Conservation (phyloP, 37 sponge, comb jelly and placozoan species). For the Bolinopsis microptera region DNA sequence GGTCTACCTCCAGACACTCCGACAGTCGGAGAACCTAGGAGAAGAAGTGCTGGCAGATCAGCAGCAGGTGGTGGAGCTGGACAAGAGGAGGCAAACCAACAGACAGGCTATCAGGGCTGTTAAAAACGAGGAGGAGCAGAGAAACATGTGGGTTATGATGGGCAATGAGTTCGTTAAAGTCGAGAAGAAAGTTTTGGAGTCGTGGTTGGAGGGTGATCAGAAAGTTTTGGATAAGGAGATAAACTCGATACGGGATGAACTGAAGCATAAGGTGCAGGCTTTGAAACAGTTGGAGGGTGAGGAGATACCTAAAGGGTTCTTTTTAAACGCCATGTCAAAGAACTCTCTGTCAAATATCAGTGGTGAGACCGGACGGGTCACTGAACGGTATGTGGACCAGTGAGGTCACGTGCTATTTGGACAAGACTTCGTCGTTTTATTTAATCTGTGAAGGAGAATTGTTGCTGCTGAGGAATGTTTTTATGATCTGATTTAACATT, state of each 20-base stretch:
- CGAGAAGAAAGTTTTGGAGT: constrained; percentile 20
- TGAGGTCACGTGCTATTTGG: too few relatives aligned
- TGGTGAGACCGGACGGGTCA: neutral
- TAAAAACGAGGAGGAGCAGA: neutral
- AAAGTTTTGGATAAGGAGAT: constrained; percentile 54
- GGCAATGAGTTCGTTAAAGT: constrained; percentile 59
- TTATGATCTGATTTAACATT: too few relatives aligned
- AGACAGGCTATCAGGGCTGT: constrained; percentile 47
- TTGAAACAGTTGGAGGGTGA: constrained; percentile 29
- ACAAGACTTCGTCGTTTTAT: too few relatives aligned
- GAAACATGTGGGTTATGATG: constrained; percentile 52
- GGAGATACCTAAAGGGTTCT: neutral
- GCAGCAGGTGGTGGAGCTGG: constrained; percentile 57
- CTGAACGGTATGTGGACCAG: neutral
- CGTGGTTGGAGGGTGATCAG: constrained; percentile 49
- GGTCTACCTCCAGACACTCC: constrained; percentile 13
- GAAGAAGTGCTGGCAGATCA: constrained; percentile 49
- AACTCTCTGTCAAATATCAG: neutral
- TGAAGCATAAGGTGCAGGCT: constrained; percentile 41
- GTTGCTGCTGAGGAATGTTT: too few relatives aligned
- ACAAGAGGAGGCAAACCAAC: neutral
- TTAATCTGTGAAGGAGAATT: too few relatives aligned
- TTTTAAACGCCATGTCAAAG: neutral
- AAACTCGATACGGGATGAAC: neutral
- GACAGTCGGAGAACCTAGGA: constrained; percentile 6